Percentiles rank a stretch among this genome's conserved stretches.
Conservation (phyloP, 2,888 invertebrate genomes). For the Drosophila meridionalis region DNA sequence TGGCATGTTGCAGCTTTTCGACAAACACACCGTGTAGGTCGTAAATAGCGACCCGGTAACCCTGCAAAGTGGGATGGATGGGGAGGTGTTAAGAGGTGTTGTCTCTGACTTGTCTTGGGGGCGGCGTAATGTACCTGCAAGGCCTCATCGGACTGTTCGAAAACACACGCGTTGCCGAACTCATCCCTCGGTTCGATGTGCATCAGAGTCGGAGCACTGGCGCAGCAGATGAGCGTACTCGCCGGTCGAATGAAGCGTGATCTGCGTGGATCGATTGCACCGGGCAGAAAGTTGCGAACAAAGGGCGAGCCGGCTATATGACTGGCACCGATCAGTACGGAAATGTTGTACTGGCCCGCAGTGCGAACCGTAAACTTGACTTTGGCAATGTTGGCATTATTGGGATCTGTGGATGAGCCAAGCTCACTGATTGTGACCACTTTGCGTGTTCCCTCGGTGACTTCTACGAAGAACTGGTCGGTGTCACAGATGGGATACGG, state of each 20-base stretch:
- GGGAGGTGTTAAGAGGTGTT: not conserved
- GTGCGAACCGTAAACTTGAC: constrained; percentile 97
- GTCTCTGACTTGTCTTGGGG: not conserved
- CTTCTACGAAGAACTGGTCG: constrained; percentile 94
- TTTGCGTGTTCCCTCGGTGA: constrained; percentile 93
- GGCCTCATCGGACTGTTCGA: constrained; percentile 87
- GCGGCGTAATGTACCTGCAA: constrained; percentile 85
- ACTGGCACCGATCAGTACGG: constrained; percentile 92
- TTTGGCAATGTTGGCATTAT: constrained; percentile 93
- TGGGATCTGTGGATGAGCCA: constrained; percentile 94
- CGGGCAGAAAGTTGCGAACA: constrained; percentile 92
- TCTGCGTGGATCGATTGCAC: constrained; percentile 92
- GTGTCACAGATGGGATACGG: constrained; percentile 97
- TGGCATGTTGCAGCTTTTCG: constrained; percentile 86
- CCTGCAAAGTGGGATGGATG: constrained; percentile 85
- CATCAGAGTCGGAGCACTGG: constrained; percentile 90
- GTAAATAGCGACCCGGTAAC: constrained; percentile 87
- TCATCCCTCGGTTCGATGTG: constrained; percentile 96
- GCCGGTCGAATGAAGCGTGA: constrained; percentile 93
- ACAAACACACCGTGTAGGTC: constrained; percentile 87
- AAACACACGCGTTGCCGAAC: constrained; percentile 93
- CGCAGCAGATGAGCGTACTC: constrained; percentile 93
- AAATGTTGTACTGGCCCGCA: constrained; percentile 94
- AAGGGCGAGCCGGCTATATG: constrained; percentile 95
- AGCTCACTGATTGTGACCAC: constrained; percentile 93